phyloP scores from a whole-genome alignment of 2,113 vertebrate genomes.

The Emydura subglobosa region DNA sequence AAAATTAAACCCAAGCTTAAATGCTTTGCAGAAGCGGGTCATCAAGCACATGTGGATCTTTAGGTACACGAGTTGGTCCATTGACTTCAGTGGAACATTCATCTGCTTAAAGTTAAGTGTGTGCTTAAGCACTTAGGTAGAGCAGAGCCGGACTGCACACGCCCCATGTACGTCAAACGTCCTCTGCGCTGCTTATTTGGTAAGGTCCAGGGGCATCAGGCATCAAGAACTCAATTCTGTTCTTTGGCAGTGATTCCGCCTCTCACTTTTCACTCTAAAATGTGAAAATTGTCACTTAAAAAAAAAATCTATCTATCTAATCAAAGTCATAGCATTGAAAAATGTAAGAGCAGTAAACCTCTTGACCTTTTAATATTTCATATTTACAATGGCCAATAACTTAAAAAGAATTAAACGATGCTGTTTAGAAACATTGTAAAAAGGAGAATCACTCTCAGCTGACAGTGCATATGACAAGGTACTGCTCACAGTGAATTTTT shows the following conservation, averaged over 20 bases:
- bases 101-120: neutral
- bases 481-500: conserved; percentile 62
- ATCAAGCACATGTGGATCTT: neutral
- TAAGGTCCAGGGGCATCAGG: neutral
- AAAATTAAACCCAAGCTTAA: neutral
- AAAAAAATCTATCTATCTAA: neutral
- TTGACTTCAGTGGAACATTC: conserved; percentile 35
- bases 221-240: neutral
- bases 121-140: neutral
- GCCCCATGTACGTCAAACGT: neutral
- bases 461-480: conserved; percentile 34
- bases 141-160: neutral
- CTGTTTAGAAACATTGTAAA: conserved; percentile 33
- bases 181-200: neutral
- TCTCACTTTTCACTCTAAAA: neutral
- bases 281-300: neutral
- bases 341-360: neutral
- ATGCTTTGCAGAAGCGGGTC: neutral
- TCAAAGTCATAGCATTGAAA: neutral
- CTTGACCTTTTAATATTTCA: neutral
- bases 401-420: neutral
- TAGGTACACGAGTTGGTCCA: neutral
- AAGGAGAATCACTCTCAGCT: conserved; percentile 17
- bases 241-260: neutral
- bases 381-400: neutral